Evolutionary conservation across 2,888 invertebrate species (phyloP).

Genomic region (Anticlea derivata): DNA sequence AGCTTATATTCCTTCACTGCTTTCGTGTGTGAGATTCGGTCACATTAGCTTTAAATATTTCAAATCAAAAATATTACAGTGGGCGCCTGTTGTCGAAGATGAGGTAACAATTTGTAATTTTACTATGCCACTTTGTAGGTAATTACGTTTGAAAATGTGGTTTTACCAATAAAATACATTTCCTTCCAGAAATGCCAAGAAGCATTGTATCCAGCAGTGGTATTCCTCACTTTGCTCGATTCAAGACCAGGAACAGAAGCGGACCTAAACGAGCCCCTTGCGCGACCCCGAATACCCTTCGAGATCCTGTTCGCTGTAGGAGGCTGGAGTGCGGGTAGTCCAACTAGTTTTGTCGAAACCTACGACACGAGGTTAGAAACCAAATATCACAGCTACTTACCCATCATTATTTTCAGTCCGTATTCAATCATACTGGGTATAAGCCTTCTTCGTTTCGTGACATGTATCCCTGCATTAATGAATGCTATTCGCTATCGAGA

Average conservation of each 20-base stretch:
- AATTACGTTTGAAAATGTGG: no score
- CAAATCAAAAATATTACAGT: constrained; percentile 80
- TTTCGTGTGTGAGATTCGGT: constrained; percentile 87
- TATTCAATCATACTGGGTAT: no score
- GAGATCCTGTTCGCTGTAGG: constrained; percentile 92
- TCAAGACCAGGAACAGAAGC: constrained; percentile 75
- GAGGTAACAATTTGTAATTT: constrained; percentile 53
- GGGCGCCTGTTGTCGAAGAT: constrained; percentile 80
- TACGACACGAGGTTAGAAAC: constrained; percentile 91
- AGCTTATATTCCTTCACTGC: constrained; percentile 81
- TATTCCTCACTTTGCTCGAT: constrained; percentile 79
- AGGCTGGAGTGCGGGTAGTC: constrained; percentile 93
- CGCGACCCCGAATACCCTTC: constrained; percentile 89
- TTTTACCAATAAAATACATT: no score
- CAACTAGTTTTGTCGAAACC: constrained; percentile 90
- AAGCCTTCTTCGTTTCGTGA: no score
- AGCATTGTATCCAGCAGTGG: constrained; percentile 79
- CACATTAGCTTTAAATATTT: constrained; percentile 85
- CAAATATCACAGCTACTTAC: no score
- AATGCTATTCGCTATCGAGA: no score
- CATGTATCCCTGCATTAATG: no score
- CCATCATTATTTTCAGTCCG: no score
- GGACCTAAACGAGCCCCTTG: constrained; percentile 83
- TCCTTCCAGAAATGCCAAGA: constrained; percentile 78
- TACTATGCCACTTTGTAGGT: no score